phyloP scores from a whole-genome alignment of 2,888 invertebrate species.

The Ctena decussata region DNA sequence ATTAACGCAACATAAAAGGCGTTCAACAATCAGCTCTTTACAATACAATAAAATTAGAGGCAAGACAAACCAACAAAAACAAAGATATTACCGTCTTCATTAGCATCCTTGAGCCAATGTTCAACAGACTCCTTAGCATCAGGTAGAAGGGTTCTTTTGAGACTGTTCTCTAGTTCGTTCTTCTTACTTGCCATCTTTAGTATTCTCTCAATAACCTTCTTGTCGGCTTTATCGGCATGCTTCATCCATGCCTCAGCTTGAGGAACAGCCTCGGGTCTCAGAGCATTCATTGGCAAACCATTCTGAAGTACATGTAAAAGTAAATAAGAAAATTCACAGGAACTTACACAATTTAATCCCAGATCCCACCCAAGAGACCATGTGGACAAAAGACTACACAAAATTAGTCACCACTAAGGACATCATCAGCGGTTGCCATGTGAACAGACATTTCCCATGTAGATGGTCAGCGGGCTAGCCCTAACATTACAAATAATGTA shows the following conservation, averaged over 20 bases:
- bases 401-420: too few relatives aligned
- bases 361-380: too few relatives aligned
- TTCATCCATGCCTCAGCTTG: slow-evolving; percentile 75
- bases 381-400: too few relatives aligned
- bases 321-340: too few relatives aligned
- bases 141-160: slow-evolving; percentile 70
- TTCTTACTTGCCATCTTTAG: slow-evolving; percentile 73
- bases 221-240: slow-evolving; percentile 71
- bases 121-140: slow-evolving; percentile 77
- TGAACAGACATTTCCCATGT: too few relatives aligned
- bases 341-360: too few relatives aligned
- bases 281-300: slow-evolving; percentile 37
- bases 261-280: slow-evolving; percentile 71
- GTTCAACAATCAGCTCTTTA: too few relatives aligned
- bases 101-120: slow-evolving; percentile 78
- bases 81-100: slow-evolving; percentile 72
- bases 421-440: too few relatives aligned
- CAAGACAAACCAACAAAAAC: neutral
- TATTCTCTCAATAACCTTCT: slow-evolving; percentile 72
- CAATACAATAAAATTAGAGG: too few relatives aligned
- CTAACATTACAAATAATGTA: too few relatives aligned
- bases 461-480: too few relatives aligned
- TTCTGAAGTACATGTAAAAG: slow-evolving; percentile 4
- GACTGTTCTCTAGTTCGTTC: slow-evolving; percentile 65
- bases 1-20: too few relatives aligned